These are phyloP conservation scores for Akabosia matsudoensis DNA, from an alignment of 1,140 invertebrate species.

Conservation along the genomic window DNA sequence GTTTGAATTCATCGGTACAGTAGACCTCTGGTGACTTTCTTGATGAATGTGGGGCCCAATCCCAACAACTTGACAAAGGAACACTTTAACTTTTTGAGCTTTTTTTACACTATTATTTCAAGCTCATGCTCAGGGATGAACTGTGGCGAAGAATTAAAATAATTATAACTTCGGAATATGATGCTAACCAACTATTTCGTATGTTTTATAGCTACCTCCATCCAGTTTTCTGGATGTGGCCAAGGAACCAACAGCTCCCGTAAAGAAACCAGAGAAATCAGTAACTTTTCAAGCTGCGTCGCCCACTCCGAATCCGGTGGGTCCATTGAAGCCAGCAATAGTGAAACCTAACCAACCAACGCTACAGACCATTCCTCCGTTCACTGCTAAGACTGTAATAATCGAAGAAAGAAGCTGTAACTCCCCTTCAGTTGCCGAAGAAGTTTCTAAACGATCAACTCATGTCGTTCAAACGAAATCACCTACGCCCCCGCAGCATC, in stretches of 20 bases:
- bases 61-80: too few relatives aligned
- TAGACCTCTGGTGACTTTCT: too few relatives aligned
- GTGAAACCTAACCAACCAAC: slow-evolving; percentile 50
- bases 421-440: slow-evolving; percentile 64
- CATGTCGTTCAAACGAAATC: slow-evolving; percentile 49
- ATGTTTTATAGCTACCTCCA: slow-evolving; percentile 2
- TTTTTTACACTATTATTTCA: too few relatives aligned
- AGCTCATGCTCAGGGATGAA: too few relatives aligned
- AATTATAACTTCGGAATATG: too few relatives aligned
- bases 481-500: slow-evolving; percentile 13
- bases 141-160: too few relatives aligned
- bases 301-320: neutral
- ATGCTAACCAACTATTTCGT: neutral
- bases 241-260: neutral
- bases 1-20: too few relatives aligned
- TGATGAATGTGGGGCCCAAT: too few relatives aligned
- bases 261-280: slow-evolving; percentile 19
- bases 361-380: slow-evolving; percentile 57
- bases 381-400: slow-evolving; percentile 51
- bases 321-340: neutral
- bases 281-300: neutral
- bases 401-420: slow-evolving; percentile 44
- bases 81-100: too few relatives aligned
- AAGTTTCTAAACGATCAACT: slow-evolving; percentile 52
- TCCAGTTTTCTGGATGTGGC: neutral